phyloP scores from a whole-genome alignment of 2,888 invertebrate genomes.

The Melanotus villosus region DNA sequence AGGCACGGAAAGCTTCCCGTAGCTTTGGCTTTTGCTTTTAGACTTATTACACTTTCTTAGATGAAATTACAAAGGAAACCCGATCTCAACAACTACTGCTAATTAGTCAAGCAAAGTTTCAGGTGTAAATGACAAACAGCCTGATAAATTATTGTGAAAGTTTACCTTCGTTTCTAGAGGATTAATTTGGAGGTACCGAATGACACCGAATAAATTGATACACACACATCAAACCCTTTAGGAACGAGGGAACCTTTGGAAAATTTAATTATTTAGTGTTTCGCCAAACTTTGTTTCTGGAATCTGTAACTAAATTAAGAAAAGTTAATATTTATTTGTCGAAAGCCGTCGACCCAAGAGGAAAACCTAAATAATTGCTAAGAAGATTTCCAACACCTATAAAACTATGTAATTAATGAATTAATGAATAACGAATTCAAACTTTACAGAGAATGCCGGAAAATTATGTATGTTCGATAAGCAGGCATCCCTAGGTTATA shows the following conservation, averaged over 20 bases:
- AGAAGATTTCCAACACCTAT: no score
- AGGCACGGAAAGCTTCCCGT: neutral
- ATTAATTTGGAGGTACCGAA: constrained; percentile 1
- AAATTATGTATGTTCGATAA: no score
- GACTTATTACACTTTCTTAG: neutral
- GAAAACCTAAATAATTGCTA: no score
- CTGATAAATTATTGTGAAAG: neutral
- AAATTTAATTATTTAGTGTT: constrained; percentile 18
- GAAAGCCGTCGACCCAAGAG: no score
- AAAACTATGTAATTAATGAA: no score
- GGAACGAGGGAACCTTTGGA: neutral
- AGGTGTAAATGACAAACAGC: neutral
- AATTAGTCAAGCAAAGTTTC: neutral
- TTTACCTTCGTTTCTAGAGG: neutral
- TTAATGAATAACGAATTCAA: no score
- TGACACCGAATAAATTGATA: no score
- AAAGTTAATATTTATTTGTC: no score
- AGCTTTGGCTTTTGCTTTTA: neutral
- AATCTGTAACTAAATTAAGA: neutral
- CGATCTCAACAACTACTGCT: neutral
- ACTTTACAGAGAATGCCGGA: no score
- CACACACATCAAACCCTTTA: constrained; percentile 3
- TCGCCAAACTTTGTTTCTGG: neutral
- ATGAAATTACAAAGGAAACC: neutral
- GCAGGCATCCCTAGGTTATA: no score